These are phyloP conservation scores for Capitella teleta DNA, from an alignment of 1,140 invertebrate genomes.

Conservation along the genomic window DNA sequence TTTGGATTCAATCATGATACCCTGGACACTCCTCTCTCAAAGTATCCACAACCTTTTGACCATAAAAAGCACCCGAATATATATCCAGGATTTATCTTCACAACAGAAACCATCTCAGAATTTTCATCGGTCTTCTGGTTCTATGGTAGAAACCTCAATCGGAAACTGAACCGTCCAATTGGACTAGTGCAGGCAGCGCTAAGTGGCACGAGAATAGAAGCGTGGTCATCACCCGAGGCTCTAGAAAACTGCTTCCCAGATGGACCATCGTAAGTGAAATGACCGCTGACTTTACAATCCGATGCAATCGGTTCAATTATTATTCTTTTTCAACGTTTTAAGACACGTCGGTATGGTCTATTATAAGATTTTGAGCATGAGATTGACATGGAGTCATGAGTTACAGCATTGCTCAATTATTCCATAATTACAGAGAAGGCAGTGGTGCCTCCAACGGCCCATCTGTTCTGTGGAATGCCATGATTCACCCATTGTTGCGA, in stretches of 20 bases:
- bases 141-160: constrained; percentile 24
- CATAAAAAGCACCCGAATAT: too few relatives aligned
- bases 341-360: too few relatives aligned
- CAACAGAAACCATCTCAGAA: constrained; percentile 9
- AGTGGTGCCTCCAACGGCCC: background rate
- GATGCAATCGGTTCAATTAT: background rate
- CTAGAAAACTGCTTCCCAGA: constrained; percentile 23
- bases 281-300: background rate
- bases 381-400: too few relatives aligned
- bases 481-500: constrained; percentile 26
- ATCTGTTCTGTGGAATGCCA: constrained; percentile 24
- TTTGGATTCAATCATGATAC: too few relatives aligned
- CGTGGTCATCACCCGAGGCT: constrained; percentile 29
- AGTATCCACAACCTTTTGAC: too few relatives aligned
- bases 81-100: too few relatives aligned
- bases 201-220: constrained; percentile 17
- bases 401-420: too few relatives aligned
- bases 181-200: constrained; percentile 16
- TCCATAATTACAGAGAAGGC: background rate
- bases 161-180: constrained; percentile 22
- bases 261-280: too few relatives aligned
- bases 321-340: background rate
- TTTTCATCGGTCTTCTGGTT: constrained; percentile 36
- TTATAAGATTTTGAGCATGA: too few relatives aligned
- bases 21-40: too few relatives aligned